These are phyloP conservation scores for Microtus pennsylvanicus DNA, from an alignment of 2,113 vertebrate species.

Conservation along the genomic window DNA sequence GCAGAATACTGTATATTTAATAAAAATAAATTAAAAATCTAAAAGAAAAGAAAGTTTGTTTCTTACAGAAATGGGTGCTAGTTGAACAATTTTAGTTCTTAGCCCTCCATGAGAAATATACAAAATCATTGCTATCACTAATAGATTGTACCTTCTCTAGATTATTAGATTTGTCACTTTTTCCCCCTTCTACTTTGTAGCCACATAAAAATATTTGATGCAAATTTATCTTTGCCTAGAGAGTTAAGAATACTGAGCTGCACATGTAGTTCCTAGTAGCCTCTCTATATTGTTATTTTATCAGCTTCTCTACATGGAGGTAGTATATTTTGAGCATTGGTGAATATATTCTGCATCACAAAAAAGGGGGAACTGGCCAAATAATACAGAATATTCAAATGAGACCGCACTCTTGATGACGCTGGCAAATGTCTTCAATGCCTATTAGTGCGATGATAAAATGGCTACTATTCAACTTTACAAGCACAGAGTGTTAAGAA, in stretches of 20 bases:
- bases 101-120: not conserved
- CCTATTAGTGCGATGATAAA: not conserved
- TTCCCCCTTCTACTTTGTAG: not conserved
- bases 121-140: not conserved
- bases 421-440: not conserved
- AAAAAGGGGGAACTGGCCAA: not conserved
- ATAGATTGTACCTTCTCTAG: not conserved
- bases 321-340: not conserved
- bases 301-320: not conserved
- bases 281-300: not conserved
- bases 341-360: not conserved
- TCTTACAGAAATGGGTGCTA: not conserved
- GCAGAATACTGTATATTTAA: no score
- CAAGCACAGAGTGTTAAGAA: not conserved
- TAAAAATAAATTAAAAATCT: no score
- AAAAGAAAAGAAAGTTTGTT: no score
- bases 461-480: not conserved
- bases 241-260: not conserved
- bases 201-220: not conserved
- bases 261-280: not conserved
- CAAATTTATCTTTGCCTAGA: not conserved
- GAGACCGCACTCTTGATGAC: not conserved
- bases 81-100: not conserved
- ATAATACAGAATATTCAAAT: not conserved
- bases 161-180: not conserved